phyloP scores from a whole-genome alignment of 2,113 vertebrate genomes.

The Hydrochoerus hydrochaeris region DNA sequence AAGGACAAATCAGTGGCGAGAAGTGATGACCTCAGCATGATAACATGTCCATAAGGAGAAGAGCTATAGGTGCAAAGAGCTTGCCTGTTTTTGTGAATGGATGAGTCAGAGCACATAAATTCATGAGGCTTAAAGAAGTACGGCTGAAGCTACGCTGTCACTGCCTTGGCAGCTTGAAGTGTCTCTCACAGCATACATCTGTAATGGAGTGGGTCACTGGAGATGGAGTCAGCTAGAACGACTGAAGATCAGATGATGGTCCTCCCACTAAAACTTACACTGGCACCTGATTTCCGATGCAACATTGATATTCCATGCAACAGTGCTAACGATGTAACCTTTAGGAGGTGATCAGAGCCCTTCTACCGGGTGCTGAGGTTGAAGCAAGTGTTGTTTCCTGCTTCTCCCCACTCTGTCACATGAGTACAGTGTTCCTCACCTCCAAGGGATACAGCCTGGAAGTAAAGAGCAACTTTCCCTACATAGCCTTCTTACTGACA shows the following conservation, averaged over 20 bases:
- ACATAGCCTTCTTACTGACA: not conserved
- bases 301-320: not conserved
- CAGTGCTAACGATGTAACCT: not conserved
- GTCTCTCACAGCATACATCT: rapidly evolving
- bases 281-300: not conserved
- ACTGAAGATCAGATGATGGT: not conserved
- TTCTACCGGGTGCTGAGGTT: not conserved
- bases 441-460: not conserved
- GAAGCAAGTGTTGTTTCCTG: no score
- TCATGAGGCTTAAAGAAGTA: no score
- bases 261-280: not conserved
- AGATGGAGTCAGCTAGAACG: no score
- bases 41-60: not conserved
- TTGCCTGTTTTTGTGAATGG: not conserved
- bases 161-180: rapidly evolving
- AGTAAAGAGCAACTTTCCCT: not conserved
- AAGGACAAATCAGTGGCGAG: not conserved
- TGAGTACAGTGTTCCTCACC: not conserved
- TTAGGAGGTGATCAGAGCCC: not conserved
- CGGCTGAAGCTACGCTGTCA: rapidly evolving
- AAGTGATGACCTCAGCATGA: not conserved
- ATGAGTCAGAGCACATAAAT: not conserved
- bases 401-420: rapidly evolving
- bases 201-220: rapidly evolving
- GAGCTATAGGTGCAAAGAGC: not conserved